These are phyloP conservation scores for Trichonephila clavipes DNA, from an alignment of 1,140 invertebrate species.

Conservation along the genomic window DNA sequence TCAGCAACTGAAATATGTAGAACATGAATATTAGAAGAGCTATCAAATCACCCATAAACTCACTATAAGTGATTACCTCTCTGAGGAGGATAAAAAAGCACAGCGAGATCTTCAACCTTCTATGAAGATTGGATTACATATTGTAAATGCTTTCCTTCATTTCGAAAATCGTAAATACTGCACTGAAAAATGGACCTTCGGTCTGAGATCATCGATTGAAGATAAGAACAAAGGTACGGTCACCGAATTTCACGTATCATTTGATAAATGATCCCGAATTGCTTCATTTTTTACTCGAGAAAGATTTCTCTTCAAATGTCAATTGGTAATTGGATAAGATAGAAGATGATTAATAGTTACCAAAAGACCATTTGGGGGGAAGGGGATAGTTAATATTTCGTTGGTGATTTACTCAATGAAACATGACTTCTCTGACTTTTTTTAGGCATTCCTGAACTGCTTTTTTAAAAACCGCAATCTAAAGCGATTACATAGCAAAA, in stretches of 20 bases:
- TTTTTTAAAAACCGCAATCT: not conserved
- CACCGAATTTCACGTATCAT: conserved; percentile 45
- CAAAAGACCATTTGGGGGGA: not conserved
- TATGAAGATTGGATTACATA: conserved; percentile 1
- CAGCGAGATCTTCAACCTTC: not conserved
- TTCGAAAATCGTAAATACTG: conserved; percentile 44
- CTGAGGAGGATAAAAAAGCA: not conserved
- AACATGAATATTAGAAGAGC: not conserved
- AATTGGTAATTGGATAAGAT: conserved; percentile 55
- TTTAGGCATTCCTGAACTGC: not conserved
- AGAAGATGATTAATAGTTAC: conserved; percentile 52
- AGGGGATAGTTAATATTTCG: not conserved
- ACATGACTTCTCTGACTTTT: not conserved
- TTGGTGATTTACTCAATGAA: conserved; percentile 1
- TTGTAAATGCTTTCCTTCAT: conserved; percentile 15
- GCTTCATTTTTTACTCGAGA: conserved; percentile 23
- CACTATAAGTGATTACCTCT: not conserved
- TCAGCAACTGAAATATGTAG: no score
- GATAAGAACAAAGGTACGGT: conserved; percentile 29
- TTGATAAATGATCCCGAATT: conserved; percentile 39
- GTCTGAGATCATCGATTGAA: conserved; percentile 43
- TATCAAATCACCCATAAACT: no score
- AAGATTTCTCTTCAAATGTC: conserved; percentile 48
- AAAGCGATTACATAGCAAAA: not conserved
- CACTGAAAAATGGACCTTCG: conserved; percentile 6